Percentiles rank a stretch among this genome's conserved stretches.
Evolutionary conservation across 2,113 vertebrate genomes (phyloP).

Genomic region (Scartelaos histophorus): DNA sequence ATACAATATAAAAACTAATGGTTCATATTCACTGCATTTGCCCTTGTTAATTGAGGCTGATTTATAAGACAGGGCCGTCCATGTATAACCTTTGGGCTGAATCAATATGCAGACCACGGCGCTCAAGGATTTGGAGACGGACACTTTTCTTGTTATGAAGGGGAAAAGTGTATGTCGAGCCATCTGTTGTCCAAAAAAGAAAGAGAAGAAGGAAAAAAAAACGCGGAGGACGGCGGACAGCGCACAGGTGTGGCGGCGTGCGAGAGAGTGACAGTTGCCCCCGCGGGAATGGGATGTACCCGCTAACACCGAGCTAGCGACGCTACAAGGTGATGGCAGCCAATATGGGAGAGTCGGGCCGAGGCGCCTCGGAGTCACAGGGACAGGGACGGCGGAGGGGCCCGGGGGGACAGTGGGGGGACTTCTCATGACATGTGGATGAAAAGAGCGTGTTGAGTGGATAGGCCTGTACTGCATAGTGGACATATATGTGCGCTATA

Average conservation of each 20-base stretch:
- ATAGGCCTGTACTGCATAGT: not conserved
- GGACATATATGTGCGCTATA: not conserved
- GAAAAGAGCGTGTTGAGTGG: slow-evolving; percentile 2
- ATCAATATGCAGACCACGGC: not conserved
- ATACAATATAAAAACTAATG: not conserved
- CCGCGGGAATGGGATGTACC: slow-evolving; percentile 45
- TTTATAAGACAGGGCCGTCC: not conserved
- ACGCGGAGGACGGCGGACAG: slow-evolving; percentile 29
- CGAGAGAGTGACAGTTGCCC: slow-evolving; percentile 29
- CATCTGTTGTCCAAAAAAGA: slow-evolving; percentile 66
- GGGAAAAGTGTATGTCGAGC: slow-evolving; percentile 47
- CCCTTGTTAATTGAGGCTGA: not conserved
- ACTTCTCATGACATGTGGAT: slow-evolving; percentile 23
- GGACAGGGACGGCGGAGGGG: slow-evolving; percentile 8
- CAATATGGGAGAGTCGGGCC: slow-evolving; percentile 31
- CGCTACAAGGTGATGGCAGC: slow-evolving; percentile 57
- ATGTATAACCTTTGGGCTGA: not conserved
- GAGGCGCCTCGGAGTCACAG: slow-evolving; percentile 14
- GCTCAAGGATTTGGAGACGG: not conserved
- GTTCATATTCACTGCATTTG: no score
- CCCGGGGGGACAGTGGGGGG: not conserved
- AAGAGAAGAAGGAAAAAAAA: slow-evolving; percentile 41
- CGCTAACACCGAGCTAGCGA: slow-evolving; percentile 59
- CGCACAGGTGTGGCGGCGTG: slow-evolving; percentile 40
- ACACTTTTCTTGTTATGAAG: slow-evolving; percentile 50